Base-by-base conservation (phyloP, 2,888 invertebrate genomes). In the Limnephilus lunatus region DNA sequence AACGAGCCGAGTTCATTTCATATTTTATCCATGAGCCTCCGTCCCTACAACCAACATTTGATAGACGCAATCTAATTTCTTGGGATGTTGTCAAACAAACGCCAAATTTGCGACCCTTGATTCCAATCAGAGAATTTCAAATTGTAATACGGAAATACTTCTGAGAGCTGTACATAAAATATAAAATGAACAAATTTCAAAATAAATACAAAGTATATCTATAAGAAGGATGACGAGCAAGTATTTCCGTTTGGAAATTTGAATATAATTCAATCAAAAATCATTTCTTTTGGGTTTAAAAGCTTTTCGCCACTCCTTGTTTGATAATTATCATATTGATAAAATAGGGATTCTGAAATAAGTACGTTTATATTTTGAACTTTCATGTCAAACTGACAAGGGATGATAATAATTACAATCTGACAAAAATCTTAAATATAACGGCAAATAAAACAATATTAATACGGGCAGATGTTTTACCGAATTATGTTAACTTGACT, bases 121-220 rank as follows among this genome's bases (percentile, higher is more conserved):
- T 86, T 86, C 39, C 44, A 86, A 86, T 86, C 85, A 86, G 39
- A 86, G 39, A 44, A 86, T 86, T 86, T 48, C 68, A 68, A 68
- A 68, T 68, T 68, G n/a, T 68, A 68, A 68, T n/a, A 68, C n/a
- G 68, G 68, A 68, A n/a, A 83, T 35, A 83, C 35, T 39, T 83
- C 83, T 35, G 32, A 39, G 32, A 83, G 35, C 83, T 19, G 32
- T 83, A 25, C 31, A 83, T 83, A 15, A 35, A 19, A 53, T n/a
- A 68, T 68, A 9, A 68, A n/a, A 68, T 68, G 25, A 68, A 68
- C 25, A 68, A 68, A 68, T 25, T 68, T 68, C 9, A 68, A 68
- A 68, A 68, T 68, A 68, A 25, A 25, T 68, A 25, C 25, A 68
- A n/a, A 68, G 2, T 68, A 9, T 25, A 25, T 68, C 68, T 19